Percentiles rank a stretch among this genome's conserved stretches.
phyloP scores from a whole-genome alignment of 2,797 vertebrate species.

The Gobionotothen gibberifrons region DNA sequence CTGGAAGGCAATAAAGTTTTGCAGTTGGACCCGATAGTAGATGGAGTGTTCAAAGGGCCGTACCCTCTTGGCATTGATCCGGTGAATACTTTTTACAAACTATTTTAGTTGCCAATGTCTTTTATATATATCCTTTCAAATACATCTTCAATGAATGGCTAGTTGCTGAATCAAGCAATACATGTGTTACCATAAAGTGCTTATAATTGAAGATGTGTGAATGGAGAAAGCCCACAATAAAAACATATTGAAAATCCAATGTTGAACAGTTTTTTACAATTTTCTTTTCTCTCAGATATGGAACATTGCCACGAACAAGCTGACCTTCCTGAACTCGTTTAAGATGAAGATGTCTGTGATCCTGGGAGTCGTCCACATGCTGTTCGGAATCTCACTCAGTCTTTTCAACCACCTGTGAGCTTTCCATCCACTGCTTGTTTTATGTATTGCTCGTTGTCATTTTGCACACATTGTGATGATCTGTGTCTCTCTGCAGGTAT shows the following conservation, averaged over 20 bases:
- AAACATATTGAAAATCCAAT: neutral
- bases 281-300: slow-evolving; percentile 87
- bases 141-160: neutral
- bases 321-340: slow-evolving; percentile 98
- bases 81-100: slow-evolving; percentile 76
- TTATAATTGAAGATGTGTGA: neutral
- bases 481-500: slow-evolving; percentile 84
- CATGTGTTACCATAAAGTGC: neutral
- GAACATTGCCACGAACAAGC: slow-evolving; percentile 94
- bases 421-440: neutral
- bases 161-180: neutral
- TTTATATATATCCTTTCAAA: neutral
- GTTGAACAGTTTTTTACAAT: neutral
- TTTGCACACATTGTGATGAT: neutral
- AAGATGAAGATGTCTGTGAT: slow-evolving; percentile 99
- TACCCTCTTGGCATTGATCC: slow-evolving; percentile 98
- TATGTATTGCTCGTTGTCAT: neutral
- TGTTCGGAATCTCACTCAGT: slow-evolving; percentile 90
- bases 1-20: slow-evolving; percentile 82
- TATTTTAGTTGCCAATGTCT: neutral
- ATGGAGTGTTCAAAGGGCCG: slow-evolving; percentile 92
- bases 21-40: slow-evolving; percentile 90
- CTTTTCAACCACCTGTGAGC: slow-evolving; percentile 87
- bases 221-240: neutral
- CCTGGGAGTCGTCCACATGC: slow-evolving; percentile 95